Conservation (phyloP, 2,797 vertebrate genomes). For the Brachyrhaphis roseni region DNA sequence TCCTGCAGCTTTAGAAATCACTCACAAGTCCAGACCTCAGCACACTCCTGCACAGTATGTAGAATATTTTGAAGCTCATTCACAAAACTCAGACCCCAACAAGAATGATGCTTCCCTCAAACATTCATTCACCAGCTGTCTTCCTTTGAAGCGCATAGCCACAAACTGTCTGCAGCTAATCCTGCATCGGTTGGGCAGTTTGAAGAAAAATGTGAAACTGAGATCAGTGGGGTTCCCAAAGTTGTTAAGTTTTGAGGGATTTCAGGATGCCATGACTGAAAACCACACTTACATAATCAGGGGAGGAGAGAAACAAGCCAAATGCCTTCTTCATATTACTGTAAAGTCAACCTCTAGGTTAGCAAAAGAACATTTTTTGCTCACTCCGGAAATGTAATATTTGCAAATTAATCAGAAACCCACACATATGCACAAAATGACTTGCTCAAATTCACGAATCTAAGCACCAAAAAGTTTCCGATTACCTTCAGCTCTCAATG, state of each 20-base stretch:
- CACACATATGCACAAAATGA: background rate
- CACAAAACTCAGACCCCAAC: slow-evolving; percentile 32
- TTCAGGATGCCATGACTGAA: slow-evolving; percentile 46
- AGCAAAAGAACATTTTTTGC: background rate
- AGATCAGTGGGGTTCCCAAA: slow-evolving; percentile 54
- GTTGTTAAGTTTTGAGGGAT: slow-evolving; percentile 31
- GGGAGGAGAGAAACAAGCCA: slow-evolving; percentile 22
- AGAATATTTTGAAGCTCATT: slow-evolving; percentile 16
- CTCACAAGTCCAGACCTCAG: slow-evolving; percentile 30
- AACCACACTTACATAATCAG: slow-evolving; percentile 38
- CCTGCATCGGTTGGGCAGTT: slow-evolving; percentile 39
- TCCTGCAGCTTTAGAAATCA: slow-evolving; percentile 45
- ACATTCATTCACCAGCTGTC: slow-evolving; percentile 66
- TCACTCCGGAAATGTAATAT: background rate
- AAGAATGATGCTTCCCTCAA: slow-evolving; percentile 51
- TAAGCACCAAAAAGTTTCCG: slow-evolving; percentile 4
- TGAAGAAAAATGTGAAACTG: slow-evolving; percentile 45
- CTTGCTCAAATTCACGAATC: background rate
- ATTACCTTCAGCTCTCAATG: slow-evolving; percentile 1
- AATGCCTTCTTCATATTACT: slow-evolving; percentile 27
- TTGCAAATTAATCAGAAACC: background rate
- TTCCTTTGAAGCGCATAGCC: slow-evolving; percentile 52
- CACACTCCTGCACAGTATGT: slow-evolving; percentile 14
- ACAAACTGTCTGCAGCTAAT: slow-evolving; percentile 56
- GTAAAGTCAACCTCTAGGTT: background rate